Conservation (phyloP, 1,140 invertebrate species). For the Zaprionus gabonicus region DNA sequence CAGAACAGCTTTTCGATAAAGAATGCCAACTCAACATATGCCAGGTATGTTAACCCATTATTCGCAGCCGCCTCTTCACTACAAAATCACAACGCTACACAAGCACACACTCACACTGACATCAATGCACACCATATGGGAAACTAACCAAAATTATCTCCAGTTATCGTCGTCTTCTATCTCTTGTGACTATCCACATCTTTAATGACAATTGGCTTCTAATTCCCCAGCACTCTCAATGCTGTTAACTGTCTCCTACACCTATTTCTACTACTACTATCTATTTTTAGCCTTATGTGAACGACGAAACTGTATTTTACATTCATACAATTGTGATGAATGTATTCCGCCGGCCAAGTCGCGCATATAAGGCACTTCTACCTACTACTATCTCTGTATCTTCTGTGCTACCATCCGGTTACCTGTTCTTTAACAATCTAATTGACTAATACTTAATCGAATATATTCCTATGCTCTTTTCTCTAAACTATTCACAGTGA, state of each 20-base stretch:
- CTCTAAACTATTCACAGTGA: slow-evolving; percentile 77
- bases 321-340: not conserved
- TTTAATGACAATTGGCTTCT: slow-evolving; percentile 18
- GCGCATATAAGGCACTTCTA: not conserved
- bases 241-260: slow-evolving; percentile 15
- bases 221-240: slow-evolving; percentile 28
- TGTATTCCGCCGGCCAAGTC: not conserved
- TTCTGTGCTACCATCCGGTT: slow-evolving; percentile 54
- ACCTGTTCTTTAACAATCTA: slow-evolving; percentile 24
- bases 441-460: slow-evolving; percentile 61
- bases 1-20: slow-evolving; percentile 82
- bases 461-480: slow-evolving; percentile 60
- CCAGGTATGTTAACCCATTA: slow-evolving; percentile 72
- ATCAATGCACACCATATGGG: slow-evolving; percentile 49
- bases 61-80: slow-evolving; percentile 24
- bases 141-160: slow-evolving; percentile 32
- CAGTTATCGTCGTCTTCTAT: slow-evolving; percentile 37
- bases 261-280: not conserved
- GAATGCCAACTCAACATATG: slow-evolving; percentile 81
- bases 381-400: not conserved
- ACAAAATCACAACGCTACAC: slow-evolving; percentile 3
- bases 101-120: slow-evolving; percentile 19
- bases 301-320: not conserved
- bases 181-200: slow-evolving; percentile 10
- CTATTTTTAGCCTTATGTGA: slow-evolving; percentile 7